Evolutionary conservation across 2,888 invertebrate genomes (phyloP).

Genomic region (Ceriagrion tenellum): DNA sequence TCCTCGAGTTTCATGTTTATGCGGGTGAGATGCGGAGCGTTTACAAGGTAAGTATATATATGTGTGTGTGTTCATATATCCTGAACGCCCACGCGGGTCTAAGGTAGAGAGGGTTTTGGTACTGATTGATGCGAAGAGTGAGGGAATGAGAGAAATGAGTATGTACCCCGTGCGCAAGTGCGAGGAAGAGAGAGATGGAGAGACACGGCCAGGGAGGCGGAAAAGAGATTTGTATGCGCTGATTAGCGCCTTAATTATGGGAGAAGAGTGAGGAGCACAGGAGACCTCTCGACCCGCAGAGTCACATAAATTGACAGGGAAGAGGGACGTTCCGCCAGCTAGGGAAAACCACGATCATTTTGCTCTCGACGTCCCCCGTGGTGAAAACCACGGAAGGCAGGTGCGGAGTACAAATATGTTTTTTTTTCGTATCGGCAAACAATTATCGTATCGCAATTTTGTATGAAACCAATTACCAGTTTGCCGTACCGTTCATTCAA

Average conservation of each 20-base stretch:
- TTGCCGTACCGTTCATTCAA: too few species aligned
- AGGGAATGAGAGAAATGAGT: background rate
- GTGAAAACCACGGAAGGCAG: too few species aligned
- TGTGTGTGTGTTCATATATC: too few species aligned
- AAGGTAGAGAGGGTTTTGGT: too few species aligned
- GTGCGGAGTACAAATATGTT: too few species aligned
- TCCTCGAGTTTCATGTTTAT: background rate
- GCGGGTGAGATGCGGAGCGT: background rate
- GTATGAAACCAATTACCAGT: too few species aligned
- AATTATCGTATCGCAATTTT: too few species aligned
- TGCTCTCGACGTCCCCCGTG: too few species aligned
- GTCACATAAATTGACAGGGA: background rate
- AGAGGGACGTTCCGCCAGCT: too few species aligned
- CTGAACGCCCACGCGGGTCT: too few species aligned
- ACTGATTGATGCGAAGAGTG: background rate
- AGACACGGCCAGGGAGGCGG: background rate
- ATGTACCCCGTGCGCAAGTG: background rate
- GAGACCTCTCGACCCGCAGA: background rate
- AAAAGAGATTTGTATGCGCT: background rate
- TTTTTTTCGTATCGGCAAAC: too few species aligned
- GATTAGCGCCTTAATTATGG: slow-evolving; percentile 24
- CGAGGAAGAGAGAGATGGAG: background rate
- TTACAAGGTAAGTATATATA: background rate
- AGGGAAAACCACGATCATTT: too few species aligned
- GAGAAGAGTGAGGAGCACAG: background rate